A percentile compares a stretch with the other conserved stretches of the same genome.
Conservation (phyloP, 2,888 invertebrate species). For the Spisula subtruncata region DNA sequence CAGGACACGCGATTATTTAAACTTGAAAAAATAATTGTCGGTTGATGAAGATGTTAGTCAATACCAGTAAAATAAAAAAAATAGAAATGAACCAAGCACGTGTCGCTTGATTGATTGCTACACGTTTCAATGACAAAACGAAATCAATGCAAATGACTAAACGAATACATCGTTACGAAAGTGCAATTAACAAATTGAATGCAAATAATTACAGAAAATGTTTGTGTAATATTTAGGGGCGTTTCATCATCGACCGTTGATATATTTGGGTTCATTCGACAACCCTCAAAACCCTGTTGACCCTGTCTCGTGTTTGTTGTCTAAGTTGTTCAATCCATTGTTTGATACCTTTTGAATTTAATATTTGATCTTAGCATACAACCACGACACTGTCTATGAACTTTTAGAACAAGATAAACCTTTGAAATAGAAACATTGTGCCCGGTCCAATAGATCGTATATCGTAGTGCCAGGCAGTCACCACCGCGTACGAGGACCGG, state of each 20-base stretch:
- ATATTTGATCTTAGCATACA: neutral
- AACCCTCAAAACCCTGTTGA: neutral
- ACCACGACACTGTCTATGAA: neutral
- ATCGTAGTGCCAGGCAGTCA: neutral
- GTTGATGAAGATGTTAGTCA: no score
- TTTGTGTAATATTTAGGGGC: neutral
- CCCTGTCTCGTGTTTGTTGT: neutral
- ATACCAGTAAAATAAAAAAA: no score
- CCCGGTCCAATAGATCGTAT: constrained; percentile 9
- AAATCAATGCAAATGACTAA: neutral
- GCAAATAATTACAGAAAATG: neutral
- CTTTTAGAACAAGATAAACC: constrained; percentile 4
- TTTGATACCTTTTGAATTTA: neutral
- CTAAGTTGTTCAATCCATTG: neutral
- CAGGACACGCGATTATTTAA: no score
- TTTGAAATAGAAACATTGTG: neutral
- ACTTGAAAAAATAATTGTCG: no score
- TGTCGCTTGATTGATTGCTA: no score
- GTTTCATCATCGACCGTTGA: neutral
- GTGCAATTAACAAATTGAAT: neutral
- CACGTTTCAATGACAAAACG: no score
- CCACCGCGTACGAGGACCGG: neutral
- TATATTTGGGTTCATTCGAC: neutral
- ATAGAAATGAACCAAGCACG: no score
- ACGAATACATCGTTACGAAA: neutral